These are phyloP conservation scores for Cremastobaeus sp. DNA, from an alignment of 2,888 invertebrate genomes.

Conservation along the genomic window DNA sequence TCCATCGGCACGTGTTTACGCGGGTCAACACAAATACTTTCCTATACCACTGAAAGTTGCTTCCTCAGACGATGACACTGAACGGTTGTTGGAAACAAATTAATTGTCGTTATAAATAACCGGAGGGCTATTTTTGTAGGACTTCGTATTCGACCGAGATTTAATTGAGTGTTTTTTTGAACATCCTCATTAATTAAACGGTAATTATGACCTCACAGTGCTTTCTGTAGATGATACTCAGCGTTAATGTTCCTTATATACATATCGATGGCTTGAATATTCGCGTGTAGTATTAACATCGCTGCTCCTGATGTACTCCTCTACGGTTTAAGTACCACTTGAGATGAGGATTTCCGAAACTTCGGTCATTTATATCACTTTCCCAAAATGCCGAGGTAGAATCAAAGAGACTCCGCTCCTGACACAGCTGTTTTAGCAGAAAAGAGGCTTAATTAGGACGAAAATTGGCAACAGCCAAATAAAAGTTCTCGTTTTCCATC, in stretches of 20 bases:
- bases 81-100: too few species aligned
- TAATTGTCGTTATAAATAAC: too few species aligned
- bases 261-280: slow-evolving; percentile 31
- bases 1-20: too few species aligned
- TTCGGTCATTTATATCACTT: slow-evolving; percentile 40
- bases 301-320: slow-evolving; percentile 22
- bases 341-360: slow-evolving; percentile 23
- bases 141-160: slow-evolving; percentile 10
- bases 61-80: too few species aligned
- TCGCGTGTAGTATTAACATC: slow-evolving; percentile 37
- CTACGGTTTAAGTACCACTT: slow-evolving; percentile 10
- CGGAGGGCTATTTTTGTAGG: too few species aligned
- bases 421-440: slow-evolving; percentile 12
- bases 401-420: slow-evolving; percentile 4
- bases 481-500: slow-evolving; percentile 1
- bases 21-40: too few species aligned
- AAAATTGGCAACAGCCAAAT: slow-evolving; percentile 6
- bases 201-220: slow-evolving; percentile 12
- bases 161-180: slow-evolving; percentile 24
- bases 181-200: slow-evolving; percentile 9
- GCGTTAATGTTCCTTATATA: slow-evolving; percentile 36
- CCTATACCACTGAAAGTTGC: too few species aligned
- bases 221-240: slow-evolving; percentile 36
- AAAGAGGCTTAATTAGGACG: slow-evolving; percentile 14
- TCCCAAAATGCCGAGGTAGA: slow-evolving; percentile 13